Percentiles rank a stretch among this genome's conserved stretches.
Conservation (phyloP, 64 coral and sea anemone genomes). For the Cladopsammia gracilis region DNA sequence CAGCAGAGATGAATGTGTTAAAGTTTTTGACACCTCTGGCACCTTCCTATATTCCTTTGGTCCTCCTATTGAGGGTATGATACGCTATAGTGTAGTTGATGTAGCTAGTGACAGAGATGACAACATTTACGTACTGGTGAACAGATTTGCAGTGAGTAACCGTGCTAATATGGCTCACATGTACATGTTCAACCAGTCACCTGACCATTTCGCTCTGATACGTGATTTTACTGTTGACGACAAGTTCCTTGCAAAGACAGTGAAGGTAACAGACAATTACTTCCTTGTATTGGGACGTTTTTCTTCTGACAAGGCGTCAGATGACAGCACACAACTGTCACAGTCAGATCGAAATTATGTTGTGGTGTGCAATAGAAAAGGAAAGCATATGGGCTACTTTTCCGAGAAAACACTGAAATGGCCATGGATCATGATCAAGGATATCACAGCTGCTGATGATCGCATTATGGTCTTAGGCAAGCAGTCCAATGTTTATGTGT, state of each 20-base stretch:
- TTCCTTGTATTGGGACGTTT: neutral
- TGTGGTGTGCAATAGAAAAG: neutral
- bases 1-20: neutral
- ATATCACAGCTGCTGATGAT: neutral
- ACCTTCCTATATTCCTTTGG: neutral
- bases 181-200: neutral
- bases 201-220: too few species aligned
- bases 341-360: neutral
- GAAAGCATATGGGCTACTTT: neutral
- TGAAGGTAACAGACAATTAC: neutral
- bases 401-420: neutral
- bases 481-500: neutral
- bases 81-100: too few species aligned
- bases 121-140: slow-evolving; percentile 39
- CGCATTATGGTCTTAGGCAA: neutral
- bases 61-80: neutral
- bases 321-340: neutral
- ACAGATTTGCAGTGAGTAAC: neutral
- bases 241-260: neutral
- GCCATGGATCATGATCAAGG: neutral
- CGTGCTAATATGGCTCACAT: neutral
- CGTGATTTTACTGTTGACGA: neutral
- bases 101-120: slow-evolving; percentile 30
- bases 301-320: neutral
- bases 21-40: slow-evolving; percentile 16